These are phyloP conservation scores for Leptatherina wallacei DNA, from an alignment of 2,797 vertebrate species.

Conservation along the genomic window DNA sequence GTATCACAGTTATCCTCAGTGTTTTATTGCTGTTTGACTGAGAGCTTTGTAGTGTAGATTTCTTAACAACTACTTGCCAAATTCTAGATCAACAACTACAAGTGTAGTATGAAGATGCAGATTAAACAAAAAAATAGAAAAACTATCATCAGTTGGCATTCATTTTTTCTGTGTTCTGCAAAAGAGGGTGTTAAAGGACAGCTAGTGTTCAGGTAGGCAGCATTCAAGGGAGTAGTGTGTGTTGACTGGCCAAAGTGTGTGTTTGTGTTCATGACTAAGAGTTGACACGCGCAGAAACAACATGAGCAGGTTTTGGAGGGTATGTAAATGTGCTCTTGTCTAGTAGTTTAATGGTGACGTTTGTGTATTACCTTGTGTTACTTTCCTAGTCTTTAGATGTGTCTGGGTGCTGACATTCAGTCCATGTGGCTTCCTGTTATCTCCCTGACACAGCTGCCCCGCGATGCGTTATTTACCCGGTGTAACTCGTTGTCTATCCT, in stretches of 20 bases:
- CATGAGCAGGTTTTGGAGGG: constrained; percentile 29
- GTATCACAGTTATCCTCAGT: neutral
- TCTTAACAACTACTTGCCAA: neutral
- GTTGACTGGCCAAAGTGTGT: neutral
- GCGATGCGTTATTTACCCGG: constrained; percentile 34
- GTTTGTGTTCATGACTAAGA: constrained; percentile 14
- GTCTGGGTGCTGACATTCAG: constrained; percentile 32
- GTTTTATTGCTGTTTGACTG: constrained; percentile 17
- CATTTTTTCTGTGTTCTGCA: neutral
- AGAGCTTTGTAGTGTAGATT: neutral
- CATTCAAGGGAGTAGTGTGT: neutral
- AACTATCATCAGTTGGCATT: neutral
- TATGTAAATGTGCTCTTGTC: constrained; percentile 27
- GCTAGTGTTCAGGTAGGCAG: neutral
- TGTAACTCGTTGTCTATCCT: constrained; percentile 32
- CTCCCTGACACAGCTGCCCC: constrained; percentile 24
- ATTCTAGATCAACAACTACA: neutral
- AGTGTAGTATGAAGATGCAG: neutral
- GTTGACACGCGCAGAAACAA: constrained; percentile 26
- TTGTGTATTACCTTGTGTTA: constrained; percentile 15
- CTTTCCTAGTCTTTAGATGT: constrained; percentile 8
- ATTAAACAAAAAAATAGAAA: neutral
- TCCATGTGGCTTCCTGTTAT: constrained; percentile 33
- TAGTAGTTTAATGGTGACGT: constrained; percentile 22
- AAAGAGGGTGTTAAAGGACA: neutral